Evolutionary conservation across 2,888 invertebrate species (phyloP), one percentile per base, ranked within the genome.

Genomic region (Octonoba sinensis): DNA sequence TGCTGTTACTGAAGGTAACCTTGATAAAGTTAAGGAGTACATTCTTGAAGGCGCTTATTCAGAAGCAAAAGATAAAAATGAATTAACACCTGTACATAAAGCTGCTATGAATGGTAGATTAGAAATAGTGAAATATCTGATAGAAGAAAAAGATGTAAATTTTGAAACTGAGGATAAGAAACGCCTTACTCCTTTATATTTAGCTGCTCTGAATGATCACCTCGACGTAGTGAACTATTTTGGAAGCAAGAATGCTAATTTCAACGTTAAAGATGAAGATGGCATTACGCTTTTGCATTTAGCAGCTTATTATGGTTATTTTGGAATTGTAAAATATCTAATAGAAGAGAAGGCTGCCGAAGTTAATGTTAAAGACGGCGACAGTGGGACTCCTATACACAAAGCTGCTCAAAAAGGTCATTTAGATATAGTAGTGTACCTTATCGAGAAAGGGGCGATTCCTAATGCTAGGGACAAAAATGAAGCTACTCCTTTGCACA

Each of bases 401-500:
- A 36, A 13, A 18, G 64, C 64, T 44, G 44, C 64, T 27, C 27
- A 36, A n/a, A 44, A 18, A 18, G 64, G 44, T 11, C 15, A 36
- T 6, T 36, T 36, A 36, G 36, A 36, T 11, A 36, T 36, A 36
- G 36, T 36, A 11, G 36, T 8, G 11, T 36, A 36, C 36, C 36
- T 36, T 8, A 36, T 2, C 36, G 36, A 36, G 36, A 36, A 36
- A 36, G 8, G 36, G 1, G 36, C 36, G 6, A 36, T 11, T 11
- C 36, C 1, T 8, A 36, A 36, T 36, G 36, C 36, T 36, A 36
- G 36, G 8, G 36, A 36, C 8, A 36, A 36, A 36, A 36, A 20
- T 6, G 60, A 22, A 16, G 16, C 16, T 60, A 60, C 60, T 16
- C 60, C 60, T 60, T 22, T 60, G 12, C 60, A 60, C 27, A 8